A percentile compares a stretch with the other conserved stretches of the same genome.
Evolutionary conservation across 2,797 vertebrate genomes (phyloP).

Genomic region (Dromococcyx pavoninus): DNA sequence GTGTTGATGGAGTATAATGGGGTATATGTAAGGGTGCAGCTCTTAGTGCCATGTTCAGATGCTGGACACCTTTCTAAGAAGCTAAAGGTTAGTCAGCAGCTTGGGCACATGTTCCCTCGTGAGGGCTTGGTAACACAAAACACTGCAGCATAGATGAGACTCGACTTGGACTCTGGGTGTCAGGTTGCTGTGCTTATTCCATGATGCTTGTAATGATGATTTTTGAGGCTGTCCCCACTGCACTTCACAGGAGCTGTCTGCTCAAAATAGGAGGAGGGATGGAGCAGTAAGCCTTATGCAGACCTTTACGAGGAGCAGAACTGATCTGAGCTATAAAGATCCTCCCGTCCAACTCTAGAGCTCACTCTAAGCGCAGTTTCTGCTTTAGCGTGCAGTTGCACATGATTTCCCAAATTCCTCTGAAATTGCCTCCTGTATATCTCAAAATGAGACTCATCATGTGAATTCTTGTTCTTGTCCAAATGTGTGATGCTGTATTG

Average conservation of each 20-base stretch:
- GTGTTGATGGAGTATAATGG: rapidly evolving
- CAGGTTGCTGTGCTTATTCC: not conserved
- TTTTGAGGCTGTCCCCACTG: not conserved
- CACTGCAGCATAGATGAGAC: not conserved
- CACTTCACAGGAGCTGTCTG: not conserved
- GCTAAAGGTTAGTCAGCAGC: not conserved
- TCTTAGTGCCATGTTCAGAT: not conserved
- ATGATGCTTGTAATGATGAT: too few species aligned
- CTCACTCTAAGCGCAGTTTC: not conserved
- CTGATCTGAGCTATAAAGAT: not conserved
- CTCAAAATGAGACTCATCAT: not conserved
- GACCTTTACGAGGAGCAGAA: not conserved
- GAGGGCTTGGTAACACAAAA: too few species aligned
- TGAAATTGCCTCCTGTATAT: not conserved
- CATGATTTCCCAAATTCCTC: not conserved
- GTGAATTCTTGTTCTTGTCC: not conserved
- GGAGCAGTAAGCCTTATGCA: not conserved
- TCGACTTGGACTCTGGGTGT: not conserved
- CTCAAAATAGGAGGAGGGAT: not conserved
- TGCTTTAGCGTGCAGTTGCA: not conserved
- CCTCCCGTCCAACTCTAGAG: not conserved
- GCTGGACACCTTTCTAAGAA: not conserved
- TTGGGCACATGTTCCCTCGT: rapidly evolving
- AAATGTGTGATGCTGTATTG: rapidly evolving
- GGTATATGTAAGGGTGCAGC: not conserved